Conservation (phyloP, 2,113 vertebrate genomes). For the Eudyptes chrysolophus region DNA sequence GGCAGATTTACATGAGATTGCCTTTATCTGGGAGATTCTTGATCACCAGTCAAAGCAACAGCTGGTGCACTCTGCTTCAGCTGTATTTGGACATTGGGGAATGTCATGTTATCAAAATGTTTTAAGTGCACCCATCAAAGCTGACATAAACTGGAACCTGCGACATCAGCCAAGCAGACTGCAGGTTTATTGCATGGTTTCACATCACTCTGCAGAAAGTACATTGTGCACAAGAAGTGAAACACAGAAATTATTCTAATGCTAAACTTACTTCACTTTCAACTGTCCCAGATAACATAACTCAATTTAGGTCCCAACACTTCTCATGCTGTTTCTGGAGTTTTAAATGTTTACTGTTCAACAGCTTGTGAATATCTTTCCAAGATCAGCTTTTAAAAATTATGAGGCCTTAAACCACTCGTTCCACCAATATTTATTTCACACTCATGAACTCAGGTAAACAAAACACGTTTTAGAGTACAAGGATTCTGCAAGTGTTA, state of each 20-base stretch:
- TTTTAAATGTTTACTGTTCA: slow-evolving; percentile 36
- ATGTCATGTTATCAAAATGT: slow-evolving; percentile 44
- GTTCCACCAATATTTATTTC: neutral
- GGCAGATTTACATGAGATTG: slow-evolving; percentile 60
- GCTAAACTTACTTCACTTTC: neutral
- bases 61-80: slow-evolving; percentile 49
- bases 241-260: neutral
- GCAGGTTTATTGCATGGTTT: neutral
- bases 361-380: slow-evolving; percentile 18
- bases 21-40: slow-evolving; percentile 44
- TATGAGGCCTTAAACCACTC: slow-evolving; percentile 35
- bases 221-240: neutral
- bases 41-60: slow-evolving; percentile 59
- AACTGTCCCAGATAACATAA: neutral
- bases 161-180: neutral
- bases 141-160: slow-evolving; percentile 28
- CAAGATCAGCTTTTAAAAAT: slow-evolving; percentile 51
- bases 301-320: neutral
- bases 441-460: slow-evolving; percentile 2
- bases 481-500: neutral
- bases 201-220: slow-evolving; percentile 14
- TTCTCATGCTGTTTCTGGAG: neutral
- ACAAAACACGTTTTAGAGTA: neutral
- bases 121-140: slow-evolving; percentile 53
- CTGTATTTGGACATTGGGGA: slow-evolving; percentile 49